phyloP scores from a whole-genome alignment of 2,888 invertebrate genomes.

The Eucriotettix oculatus region DNA sequence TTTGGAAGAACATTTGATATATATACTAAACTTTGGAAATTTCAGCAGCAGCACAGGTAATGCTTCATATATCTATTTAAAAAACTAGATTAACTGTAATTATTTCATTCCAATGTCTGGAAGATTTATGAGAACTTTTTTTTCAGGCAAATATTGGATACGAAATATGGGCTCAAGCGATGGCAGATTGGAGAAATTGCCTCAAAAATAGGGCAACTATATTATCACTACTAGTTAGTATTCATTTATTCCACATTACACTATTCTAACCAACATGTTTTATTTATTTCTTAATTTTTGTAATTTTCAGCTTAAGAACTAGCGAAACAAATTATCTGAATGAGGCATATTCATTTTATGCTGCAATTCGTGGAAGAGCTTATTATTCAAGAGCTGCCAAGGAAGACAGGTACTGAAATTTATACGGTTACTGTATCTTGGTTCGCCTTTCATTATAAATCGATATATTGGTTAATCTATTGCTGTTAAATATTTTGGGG shows the following conservation, averaged over 20 bases:
- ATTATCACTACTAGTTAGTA: constrained; percentile 95
- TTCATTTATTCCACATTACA: not conserved
- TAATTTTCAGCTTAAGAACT: constrained; percentile 62
- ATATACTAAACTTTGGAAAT: constrained; percentile 95
- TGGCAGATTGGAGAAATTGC: constrained; percentile 99
- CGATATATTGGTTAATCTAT: not conserved
- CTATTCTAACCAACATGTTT: not conserved
- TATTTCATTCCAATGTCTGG: not conserved
- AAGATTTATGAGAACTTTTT: not conserved
- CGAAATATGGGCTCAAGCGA: constrained; percentile 84
- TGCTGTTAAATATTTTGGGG: too few species aligned
- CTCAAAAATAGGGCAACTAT: constrained; percentile 94
- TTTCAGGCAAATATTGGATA: constrained; percentile 58
- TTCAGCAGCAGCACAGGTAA: constrained; percentile 86
- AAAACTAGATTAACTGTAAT: not conserved
- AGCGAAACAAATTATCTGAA: constrained; percentile 92
- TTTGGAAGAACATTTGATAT: constrained; percentile 95
- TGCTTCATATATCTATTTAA: constrained; percentile 10
- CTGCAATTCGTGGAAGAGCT: constrained; percentile 81
- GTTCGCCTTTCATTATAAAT: not conserved
- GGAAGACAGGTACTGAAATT: constrained; percentile 58
- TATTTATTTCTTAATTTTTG: not conserved
- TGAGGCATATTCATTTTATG: constrained; percentile 93
- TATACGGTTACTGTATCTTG: not conserved
- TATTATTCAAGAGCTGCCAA: constrained; percentile 88